Evolutionary conservation across 2,797 vertebrate species (phyloP), one percentile per base, ranked within the genome.

Genomic region (Pantherophis alleghaniensis): DNA sequence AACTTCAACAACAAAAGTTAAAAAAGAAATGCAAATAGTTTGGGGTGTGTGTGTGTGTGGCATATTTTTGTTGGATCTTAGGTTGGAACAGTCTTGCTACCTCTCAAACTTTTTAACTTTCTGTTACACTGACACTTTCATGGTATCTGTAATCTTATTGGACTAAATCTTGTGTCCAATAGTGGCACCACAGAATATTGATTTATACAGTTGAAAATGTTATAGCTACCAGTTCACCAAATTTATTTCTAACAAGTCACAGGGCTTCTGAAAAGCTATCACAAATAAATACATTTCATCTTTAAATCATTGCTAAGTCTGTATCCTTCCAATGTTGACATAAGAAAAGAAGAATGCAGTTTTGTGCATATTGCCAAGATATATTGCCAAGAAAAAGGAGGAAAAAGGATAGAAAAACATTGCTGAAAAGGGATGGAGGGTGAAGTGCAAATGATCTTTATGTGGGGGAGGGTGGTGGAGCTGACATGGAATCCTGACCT

Each of bases 371-470:
- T 9, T 88, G 74, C 28, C 14, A 59, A 83, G 55, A 57, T 0
- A 88, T 14, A 79, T 7, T 88, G 59, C 28, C 20, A 59, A 88
- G 53, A 57, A n/a, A 51, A 55, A 53, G 4, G 14, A 74, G 7
- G 55, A 60, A 66, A 0, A 28, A 13, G 22, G 37, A 4, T 51
- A 88, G 86, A 94, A 91, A 88, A 93, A n/a, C 5, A 90, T 93
- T 16, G 18, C 60, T 89, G 86, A 28, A 89, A 32, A 55, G 51
- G 16, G 22, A n/a, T 59, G 14, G 88, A 92, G 92, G 86, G 90
- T 56, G 32, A 93, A 93, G 63, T 42, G 66, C 59, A 92, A 95
- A 83, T 83, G 74, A 91, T 47, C 90, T 69, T 20, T 11, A 89
- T 22, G 90, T 89, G 66, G 91, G 90, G 91, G 26, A 93, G 14